Evolutionary conservation across 2,888 invertebrate genomes (phyloP), one percentile per base, ranked within the genome.

Genomic region (Troides helena): DNA sequence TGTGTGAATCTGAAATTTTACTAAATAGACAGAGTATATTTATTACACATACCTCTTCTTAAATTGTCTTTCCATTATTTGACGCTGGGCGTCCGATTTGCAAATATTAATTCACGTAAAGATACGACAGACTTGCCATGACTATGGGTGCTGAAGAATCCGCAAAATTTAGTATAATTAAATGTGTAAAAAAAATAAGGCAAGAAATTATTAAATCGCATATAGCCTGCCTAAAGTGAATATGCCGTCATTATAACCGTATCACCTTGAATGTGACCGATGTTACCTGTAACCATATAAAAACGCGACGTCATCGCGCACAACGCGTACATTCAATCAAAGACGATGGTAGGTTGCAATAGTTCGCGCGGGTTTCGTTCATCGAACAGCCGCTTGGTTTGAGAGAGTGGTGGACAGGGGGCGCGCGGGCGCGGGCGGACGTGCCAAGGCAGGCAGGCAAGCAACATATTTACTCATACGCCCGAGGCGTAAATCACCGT

Each of bases 401-500:
- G 79, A 78, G 66, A 62, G 78, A 79, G 79, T 77, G 82, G 83
- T 81, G 82, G 85, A 85, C 83, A 84, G 81, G 85, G 81, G 83
- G 85, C 81, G 64, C 39, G 87, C 76, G 79, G 78, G 79, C 78
- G 87, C 86, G 85, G 85, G 85, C 89, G 90, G 90, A 90, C 89
- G 86, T 89, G 90, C 89, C 89, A 89, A 89, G 89, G 89, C 88
- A 89, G 89, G 89, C 91, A 85, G 81, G 88, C 89, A 85, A 87
- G 84, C 87, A 85, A 86, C 87, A 89, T 89, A 89, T 89, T 89
- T 90, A 90, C 89, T 90, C 88, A 90, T 90, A 90, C 86, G 88
- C 85, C 85, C 81, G 89, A 89, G 89, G 91, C 91, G 92, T 92
- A 92, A 92, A 91, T 92, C 92, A 90, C 90, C 87, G 90, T 89